A percentile compares a stretch with the other conserved stretches of the same genome.
Evolutionary conservation across 2,113 vertebrate species (phyloP).

Genomic region (Lophotis ruficrista): DNA sequence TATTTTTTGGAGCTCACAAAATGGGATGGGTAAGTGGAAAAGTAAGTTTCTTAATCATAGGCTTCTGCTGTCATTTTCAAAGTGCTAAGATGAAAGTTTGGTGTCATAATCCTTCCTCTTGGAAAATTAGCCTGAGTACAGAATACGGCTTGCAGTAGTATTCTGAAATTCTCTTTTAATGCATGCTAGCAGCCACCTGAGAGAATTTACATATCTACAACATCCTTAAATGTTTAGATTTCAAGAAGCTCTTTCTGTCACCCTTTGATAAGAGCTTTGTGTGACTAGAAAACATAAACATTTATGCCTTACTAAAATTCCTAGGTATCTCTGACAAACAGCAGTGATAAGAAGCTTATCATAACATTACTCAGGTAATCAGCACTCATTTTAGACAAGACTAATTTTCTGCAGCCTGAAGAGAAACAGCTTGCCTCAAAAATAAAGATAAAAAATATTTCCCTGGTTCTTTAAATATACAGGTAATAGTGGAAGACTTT

Average conservation of each 20-base stretch:
- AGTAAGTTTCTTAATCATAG: background rate
- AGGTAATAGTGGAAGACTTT: background rate
- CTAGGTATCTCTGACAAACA: background rate
- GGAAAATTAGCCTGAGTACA: background rate
- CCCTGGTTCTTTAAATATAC: background rate
- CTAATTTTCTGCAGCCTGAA: background rate
- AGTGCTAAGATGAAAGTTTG: background rate
- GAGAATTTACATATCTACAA: background rate
- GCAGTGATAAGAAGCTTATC: background rate
- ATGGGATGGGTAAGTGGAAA: slow-evolving; percentile 78
- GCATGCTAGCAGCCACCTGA: background rate
- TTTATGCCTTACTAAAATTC: background rate
- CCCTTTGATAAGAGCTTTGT: background rate
- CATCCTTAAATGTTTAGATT: background rate
- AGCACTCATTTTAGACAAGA: background rate
- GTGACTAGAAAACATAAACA: background rate
- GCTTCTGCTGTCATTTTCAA: background rate
- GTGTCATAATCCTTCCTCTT: background rate
- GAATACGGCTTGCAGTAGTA: background rate
- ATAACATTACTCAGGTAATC: background rate
- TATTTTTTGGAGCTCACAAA: slow-evolving; percentile 78
- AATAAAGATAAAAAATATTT: background rate
- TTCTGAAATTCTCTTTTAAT: background rate
- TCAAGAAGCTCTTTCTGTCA: background rate
- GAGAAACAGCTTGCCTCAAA: background rate